Evolutionary conservation across 2,888 invertebrate species (phyloP), one percentile per base, ranked within the genome.

Genomic region (Leptinotarsa haldemani): DNA sequence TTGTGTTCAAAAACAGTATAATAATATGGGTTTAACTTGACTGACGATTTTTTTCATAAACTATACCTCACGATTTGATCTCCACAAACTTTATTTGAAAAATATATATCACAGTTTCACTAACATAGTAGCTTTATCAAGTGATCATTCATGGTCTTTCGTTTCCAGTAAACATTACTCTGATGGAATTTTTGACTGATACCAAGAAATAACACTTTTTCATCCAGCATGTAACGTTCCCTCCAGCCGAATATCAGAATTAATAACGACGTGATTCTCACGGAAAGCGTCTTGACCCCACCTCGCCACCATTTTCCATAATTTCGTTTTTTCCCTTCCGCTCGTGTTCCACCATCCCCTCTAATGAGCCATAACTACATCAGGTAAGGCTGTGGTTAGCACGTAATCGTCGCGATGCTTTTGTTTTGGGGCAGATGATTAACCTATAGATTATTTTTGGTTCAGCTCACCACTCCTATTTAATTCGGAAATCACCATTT

Each of bases 401-500:
- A 56, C 56, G 56, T 56, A 22, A 56, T 56, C 20, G 56, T 22
- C 56, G 56, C 22, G 20, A 18, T 13, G 18, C 56, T 56, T 56
- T 56, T 56, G 56, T 56, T 56, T 56, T 22, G 22, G 25, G 56
- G 20, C 20, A 56, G 20, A 56, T 56, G 56, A 56, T 56, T 56
- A 22, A 22, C 20, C 56, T 22, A 56, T 56, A 56, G 56, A 56
- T 56, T 56, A 56, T 56, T 56, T 56, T 56, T 16, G 12, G 12
- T 56, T 22, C 56, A 22, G 20, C 20, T 65, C 61, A 73, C 73
- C 75, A 77, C 75, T 74, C 74, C 73, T 69, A 65, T 71, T 75
- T 69, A 77, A 77, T 73, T 75, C 53, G 65, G 65, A 70, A 68
- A 73, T 65, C 70, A 75, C 70, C 73, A 70, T 75, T 75, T 75